A percentile compares a stretch with the other conserved stretches of the same genome.
These are phyloP conservation scores for Tetragonula clypearis DNA, from an alignment of 1,140 invertebrate genomes.

Conservation along the genomic window DNA sequence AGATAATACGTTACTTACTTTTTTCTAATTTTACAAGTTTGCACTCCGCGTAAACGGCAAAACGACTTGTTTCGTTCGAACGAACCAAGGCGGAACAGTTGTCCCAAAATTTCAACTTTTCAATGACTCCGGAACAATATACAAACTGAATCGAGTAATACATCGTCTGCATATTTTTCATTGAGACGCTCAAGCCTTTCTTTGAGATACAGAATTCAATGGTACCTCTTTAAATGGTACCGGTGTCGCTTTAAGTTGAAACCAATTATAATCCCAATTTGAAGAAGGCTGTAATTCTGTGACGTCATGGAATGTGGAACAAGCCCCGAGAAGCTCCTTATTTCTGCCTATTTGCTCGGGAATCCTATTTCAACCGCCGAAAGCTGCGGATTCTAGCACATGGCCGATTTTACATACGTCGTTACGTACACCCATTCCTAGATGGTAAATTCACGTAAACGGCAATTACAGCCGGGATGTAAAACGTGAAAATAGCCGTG, in stretches of 20 bases:
- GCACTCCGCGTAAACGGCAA: no score
- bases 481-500: not conserved
- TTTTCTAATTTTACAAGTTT: no score
- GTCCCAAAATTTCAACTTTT: no score
- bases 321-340: not conserved
- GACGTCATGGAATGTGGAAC: not conserved
- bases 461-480: not conserved
- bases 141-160: no score
- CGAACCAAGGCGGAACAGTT: no score
- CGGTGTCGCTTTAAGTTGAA: no score
- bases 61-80: no score
- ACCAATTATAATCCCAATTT: no score
- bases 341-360: not conserved
- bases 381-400: not conserved
- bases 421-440: not conserved
- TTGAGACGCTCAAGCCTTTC: no score
- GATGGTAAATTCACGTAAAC: not conserved
- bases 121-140: no score
- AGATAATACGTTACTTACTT: not conserved
- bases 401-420: not conserved
- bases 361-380: not conserved
- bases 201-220: no score
- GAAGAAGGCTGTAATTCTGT: not conserved
- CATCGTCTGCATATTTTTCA: no score
- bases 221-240: not conserved